Conservation (phyloP, 1,140 invertebrate species). For the Drosophila orosa region DNA sequence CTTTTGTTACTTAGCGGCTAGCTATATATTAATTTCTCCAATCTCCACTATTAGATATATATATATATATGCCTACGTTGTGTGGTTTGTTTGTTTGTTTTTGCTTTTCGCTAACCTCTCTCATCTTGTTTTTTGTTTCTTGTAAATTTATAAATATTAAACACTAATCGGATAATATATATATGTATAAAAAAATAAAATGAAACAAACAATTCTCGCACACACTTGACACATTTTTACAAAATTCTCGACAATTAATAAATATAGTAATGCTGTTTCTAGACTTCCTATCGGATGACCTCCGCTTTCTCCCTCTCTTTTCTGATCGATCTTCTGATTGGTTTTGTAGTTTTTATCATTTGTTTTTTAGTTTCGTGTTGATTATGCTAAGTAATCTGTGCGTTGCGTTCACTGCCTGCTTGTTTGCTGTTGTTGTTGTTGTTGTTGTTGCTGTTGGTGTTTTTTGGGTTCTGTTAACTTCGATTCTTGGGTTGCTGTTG, state of each 20-base stretch:
- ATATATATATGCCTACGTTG: conserved; percentile 65
- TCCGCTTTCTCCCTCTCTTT: neutral
- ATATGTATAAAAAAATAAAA: conserved; percentile 56
- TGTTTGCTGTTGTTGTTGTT: conserved; percentile 19
- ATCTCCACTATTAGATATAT: conserved; percentile 37
- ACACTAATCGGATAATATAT: conserved; percentile 71
- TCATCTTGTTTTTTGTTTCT: conserved; percentile 14
- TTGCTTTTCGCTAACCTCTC: conserved; percentile 31
- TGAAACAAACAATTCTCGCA: conserved; percentile 53
- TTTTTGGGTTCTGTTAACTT: conserved; percentile 52
- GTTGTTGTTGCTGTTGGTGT: conserved; percentile 20
- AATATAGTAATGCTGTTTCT: conserved; percentile 81
- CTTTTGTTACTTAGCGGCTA: conserved; percentile 62
- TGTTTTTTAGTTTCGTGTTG: conserved; percentile 25
- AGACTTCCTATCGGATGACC: conserved; percentile 47
- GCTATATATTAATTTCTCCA: conserved; percentile 47
- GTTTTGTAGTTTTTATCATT: conserved; percentile 13
- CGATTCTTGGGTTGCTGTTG: conserved; percentile 29
- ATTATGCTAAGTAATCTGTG: conserved; percentile 62
- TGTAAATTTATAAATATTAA: conserved; percentile 81
- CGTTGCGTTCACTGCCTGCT: conserved; percentile 51
- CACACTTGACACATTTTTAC: conserved; percentile 52
- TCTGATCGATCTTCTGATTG: conserved; percentile 14
- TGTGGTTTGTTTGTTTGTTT: conserved; percentile 54
- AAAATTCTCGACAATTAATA: conserved; percentile 72